Base-by-base conservation (phyloP, 2,113 vertebrate genomes). In the Mobula hypostoma region DNA sequence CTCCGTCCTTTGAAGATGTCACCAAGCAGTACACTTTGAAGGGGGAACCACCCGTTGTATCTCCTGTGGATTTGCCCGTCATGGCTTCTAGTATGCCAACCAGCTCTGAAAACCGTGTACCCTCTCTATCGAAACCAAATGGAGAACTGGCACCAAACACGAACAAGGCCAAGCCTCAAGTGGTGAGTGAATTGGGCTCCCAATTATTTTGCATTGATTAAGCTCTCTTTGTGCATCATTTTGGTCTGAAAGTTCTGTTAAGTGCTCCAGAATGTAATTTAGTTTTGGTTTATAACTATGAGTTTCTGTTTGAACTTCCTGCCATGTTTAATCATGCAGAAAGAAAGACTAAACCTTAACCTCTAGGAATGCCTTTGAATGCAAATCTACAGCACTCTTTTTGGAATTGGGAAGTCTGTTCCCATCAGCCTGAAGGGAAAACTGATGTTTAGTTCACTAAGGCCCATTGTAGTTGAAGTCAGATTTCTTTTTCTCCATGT, bases 11-110 rank as follows among this genome's bases (percentile, higher is more conserved):
- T 80, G 98, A 99, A 95, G 98, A 98, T 82, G 98, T 98, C 94
- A 98, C 98, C 74, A 98, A 98, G 95, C 97, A 97, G 85, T 98
- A 98, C 95, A 97, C 98, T 96, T 95, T 98, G 95, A 95, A 97
- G 48, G 94, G 97, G 32, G 98, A 98, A 1, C 36, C 95, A 17
- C 94, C 96, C 12, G 94, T 95, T 24, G 94, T 96, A 0, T 15
- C 94, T 0, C 74, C 96, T 0, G 94, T 96, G 94, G 98, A 98
- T 79, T 95, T 96, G 83, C 94, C 97, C 48, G 95, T 95, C 36
- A 96, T 97, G 63, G 96, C 96, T 1, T 96, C 96, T 0, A 80
- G 95, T 32, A 96, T 95, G 7, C 96, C 96, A 7, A 95, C 96
- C 94, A 58, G 96, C 82, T 94, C 95, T 0, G 97, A 98, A 94